Conservation (phyloP, 2,888 invertebrate genomes). For the Geotrupes spiniger region DNA sequence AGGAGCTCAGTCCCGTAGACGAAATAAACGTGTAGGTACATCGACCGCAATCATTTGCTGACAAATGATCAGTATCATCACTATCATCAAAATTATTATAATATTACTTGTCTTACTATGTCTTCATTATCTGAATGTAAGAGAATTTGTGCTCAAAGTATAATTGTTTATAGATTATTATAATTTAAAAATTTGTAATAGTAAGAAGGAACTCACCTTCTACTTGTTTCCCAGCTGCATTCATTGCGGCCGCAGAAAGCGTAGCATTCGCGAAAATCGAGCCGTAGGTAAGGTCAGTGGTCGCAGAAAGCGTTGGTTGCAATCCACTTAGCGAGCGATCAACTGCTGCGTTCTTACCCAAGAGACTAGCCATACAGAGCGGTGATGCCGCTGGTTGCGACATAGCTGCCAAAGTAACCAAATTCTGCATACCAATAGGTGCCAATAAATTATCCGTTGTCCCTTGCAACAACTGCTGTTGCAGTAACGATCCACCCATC, state of each 20-base stretch:
- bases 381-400: conserved; percentile 57
- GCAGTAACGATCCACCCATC: conserved; percentile 38
- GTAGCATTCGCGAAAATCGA: conserved; percentile 66
- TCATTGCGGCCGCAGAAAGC: conserved; percentile 69
- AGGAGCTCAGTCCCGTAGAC: too few relatives aligned
- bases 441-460: conserved; percentile 58
- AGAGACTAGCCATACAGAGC: conserved; percentile 53
- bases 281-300: conserved; percentile 63
- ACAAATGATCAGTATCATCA: too few relatives aligned
- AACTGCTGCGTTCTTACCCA: conserved; percentile 49
- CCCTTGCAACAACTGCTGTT: conserved; percentile 44
- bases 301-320: conserved; percentile 60
- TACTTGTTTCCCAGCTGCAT: conserved; percentile 81
- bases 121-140: too few relatives aligned
- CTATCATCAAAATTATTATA: too few relatives aligned
- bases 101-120: too few relatives aligned
- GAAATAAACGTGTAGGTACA: too few relatives aligned
- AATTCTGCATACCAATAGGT: conserved; percentile 86
- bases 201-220: conserved; percentile 78
- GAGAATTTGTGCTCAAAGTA: too few relatives aligned
- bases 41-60: too few relatives aligned
- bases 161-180: too few relatives aligned
- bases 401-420: conserved; percentile 86
- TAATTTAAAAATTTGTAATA: too few relatives aligned
- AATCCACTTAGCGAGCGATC: conserved; percentile 42